phyloP scores from a whole-genome alignment of 2,113 vertebrate genomes.

The Spermophilus dauricus region DNA sequence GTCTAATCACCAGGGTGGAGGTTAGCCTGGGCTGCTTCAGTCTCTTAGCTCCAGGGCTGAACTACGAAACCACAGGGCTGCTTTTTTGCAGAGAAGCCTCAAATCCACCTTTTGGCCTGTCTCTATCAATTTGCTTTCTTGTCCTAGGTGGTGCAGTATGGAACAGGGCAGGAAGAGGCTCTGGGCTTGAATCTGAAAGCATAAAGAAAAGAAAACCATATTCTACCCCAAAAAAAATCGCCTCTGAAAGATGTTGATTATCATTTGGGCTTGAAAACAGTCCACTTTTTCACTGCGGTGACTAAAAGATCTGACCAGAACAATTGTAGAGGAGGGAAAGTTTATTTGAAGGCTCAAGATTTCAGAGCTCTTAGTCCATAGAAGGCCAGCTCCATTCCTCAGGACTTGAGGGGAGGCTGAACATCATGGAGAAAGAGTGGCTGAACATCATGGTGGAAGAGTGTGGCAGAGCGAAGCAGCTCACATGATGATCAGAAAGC shows the following conservation, averaged over 20 bases:
- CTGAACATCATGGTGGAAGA: too few species aligned
- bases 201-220: background rate
- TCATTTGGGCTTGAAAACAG: background rate
- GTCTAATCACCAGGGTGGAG: background rate
- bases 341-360: too few species aligned
- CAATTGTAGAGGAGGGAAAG: too few species aligned
- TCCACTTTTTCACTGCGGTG: too few species aligned
- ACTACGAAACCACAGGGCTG: background rate
- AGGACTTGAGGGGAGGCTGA: too few species aligned
- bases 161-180: background rate
- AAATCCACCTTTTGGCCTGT: background rate
- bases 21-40: background rate
- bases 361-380: too few species aligned
- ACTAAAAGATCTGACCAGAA: too few species aligned
- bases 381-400: too few species aligned
- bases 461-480: too few species aligned
- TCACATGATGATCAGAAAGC: too few species aligned
- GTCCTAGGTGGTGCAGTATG: background rate
- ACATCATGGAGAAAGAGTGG: too few species aligned
- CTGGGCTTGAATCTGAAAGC: background rate
- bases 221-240: background rate
- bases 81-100: background rate
- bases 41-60: too few species aligned
- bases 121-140: background rate
- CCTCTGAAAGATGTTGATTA: background rate